These are phyloP conservation scores for Pissodes strobi DNA, from an alignment of 1,140 invertebrate species.

Conservation along the genomic window DNA sequence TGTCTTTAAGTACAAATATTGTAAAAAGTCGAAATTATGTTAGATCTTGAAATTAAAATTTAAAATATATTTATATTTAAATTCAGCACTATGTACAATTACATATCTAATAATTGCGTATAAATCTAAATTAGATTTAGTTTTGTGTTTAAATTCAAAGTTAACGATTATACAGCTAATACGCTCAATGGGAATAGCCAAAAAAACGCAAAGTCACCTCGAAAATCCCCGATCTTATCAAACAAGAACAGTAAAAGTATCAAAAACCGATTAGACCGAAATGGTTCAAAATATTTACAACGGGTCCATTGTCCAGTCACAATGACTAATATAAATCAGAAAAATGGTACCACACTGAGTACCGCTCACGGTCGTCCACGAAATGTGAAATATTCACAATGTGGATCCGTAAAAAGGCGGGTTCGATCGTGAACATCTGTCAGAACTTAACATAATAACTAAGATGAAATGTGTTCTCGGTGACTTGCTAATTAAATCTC, in stretches of 20 bases:
- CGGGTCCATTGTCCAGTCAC: constrained; percentile 21
- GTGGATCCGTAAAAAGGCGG: constrained; percentile 43
- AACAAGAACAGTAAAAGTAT: constrained; percentile 28
- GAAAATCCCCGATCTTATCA: constrained; percentile 7
- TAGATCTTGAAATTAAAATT: too few relatives aligned
- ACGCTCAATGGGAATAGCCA: too few relatives aligned
- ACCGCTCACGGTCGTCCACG: constrained; percentile 29
- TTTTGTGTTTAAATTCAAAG: too few relatives aligned
- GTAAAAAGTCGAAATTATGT: too few relatives aligned
- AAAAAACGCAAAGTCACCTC: background rate
- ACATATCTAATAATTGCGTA: too few relatives aligned
- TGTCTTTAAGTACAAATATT: too few relatives aligned
- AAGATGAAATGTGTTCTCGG: constrained; percentile 47
- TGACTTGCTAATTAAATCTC: constrained; percentile 51
- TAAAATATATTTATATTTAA: too few relatives aligned
- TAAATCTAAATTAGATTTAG: too few relatives aligned
- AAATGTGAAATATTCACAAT: constrained; percentile 40
- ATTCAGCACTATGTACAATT: too few relatives aligned
- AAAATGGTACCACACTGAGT: constrained; percentile 33
- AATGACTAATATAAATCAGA: constrained; percentile 31
- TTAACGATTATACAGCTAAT: too few relatives aligned
- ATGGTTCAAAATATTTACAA: constrained; percentile 38
- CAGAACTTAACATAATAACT: constrained; percentile 49
- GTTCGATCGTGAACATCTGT: constrained; percentile 48
- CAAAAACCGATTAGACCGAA: constrained; percentile 24